phyloP scores from a whole-genome alignment of 2,888 invertebrate genomes.

The Taenaris catops region DNA sequence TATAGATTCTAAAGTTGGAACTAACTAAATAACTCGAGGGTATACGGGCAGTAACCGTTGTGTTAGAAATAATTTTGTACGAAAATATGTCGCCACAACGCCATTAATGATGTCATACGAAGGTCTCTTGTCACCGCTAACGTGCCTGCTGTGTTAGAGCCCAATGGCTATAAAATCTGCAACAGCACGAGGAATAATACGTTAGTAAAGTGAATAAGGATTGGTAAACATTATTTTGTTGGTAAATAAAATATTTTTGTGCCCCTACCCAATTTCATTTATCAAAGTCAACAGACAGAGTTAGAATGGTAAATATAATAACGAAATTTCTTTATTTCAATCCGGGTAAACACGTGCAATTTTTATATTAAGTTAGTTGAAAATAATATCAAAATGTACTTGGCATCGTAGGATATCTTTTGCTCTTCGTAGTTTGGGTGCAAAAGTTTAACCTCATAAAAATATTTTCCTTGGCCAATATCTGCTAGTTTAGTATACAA shows the following conservation, averaged over 20 bases:
- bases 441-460: constrained; percentile 19
- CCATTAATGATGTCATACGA: too few relatives aligned
- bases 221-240: constrained; percentile 2
- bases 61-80: too few relatives aligned
- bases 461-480: constrained; percentile 16
- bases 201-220: too few relatives aligned
- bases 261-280: constrained; percentile 3
- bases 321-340: constrained; percentile 22
- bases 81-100: too few relatives aligned
- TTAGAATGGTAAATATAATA: constrained; percentile 16
- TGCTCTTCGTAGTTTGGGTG: constrained; percentile 19
- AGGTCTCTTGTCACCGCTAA: too few relatives aligned
- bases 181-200: too few relatives aligned
- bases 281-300: constrained; percentile 5
- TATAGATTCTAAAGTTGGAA: too few relatives aligned
- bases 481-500: constrained; percentile 12
- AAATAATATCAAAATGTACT: constrained; percentile 15
- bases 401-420: constrained; percentile 7
- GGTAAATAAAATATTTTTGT: constrained; percentile 2
- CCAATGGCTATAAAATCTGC: too few relatives aligned
- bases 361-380: constrained; percentile 21
- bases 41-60: too few relatives aligned
- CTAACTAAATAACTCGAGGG: too few relatives aligned
- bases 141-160: too few relatives aligned
- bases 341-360: constrained; percentile 17